Evolutionary conservation across 2,797 vertebrate species (phyloP).

Genomic region (Alectoris magna): DNA sequence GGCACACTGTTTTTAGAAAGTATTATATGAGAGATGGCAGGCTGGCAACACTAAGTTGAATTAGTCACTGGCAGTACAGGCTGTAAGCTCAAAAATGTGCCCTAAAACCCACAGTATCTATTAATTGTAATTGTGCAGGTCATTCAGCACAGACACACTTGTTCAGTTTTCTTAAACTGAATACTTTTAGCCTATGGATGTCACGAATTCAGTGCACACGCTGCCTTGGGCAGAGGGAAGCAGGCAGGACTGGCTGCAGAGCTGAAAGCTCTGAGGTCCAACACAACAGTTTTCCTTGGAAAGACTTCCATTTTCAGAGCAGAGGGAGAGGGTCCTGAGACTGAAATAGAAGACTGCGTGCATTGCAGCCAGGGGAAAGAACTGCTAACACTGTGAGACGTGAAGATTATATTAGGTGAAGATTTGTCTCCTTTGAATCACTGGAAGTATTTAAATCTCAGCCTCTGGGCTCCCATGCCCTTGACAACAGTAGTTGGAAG

Average conservation of each 20-base stretch:
- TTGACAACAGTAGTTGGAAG: constrained; percentile 48
- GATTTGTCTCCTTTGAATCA: not conserved
- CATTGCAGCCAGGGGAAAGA: not conserved
- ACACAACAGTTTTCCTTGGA: not conserved
- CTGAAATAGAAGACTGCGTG: not conserved
- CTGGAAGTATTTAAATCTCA: not conserved
- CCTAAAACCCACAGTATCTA: not conserved
- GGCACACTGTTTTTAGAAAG: not conserved
- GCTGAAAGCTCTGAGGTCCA: not conserved
- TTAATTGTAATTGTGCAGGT: not conserved
- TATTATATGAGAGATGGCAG: not conserved
- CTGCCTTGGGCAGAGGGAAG: not conserved
- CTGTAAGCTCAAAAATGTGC: not conserved
- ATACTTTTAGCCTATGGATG: not conserved
- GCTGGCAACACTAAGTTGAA: not conserved
- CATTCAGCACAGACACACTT: not conserved
- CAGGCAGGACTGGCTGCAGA: not conserved
- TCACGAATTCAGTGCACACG: accelerated
- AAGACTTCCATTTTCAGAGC: not conserved
- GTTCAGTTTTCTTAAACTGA: not conserved
- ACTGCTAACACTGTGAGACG: not conserved
- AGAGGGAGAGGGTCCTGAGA: not conserved
- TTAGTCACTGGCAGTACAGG: not conserved
- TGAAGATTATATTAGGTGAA: not conserved
- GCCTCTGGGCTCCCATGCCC: constrained; percentile 30